Evolutionary conservation across 2,113 vertebrate species (phyloP).

Genomic region (Crotalus viridis): DNA sequence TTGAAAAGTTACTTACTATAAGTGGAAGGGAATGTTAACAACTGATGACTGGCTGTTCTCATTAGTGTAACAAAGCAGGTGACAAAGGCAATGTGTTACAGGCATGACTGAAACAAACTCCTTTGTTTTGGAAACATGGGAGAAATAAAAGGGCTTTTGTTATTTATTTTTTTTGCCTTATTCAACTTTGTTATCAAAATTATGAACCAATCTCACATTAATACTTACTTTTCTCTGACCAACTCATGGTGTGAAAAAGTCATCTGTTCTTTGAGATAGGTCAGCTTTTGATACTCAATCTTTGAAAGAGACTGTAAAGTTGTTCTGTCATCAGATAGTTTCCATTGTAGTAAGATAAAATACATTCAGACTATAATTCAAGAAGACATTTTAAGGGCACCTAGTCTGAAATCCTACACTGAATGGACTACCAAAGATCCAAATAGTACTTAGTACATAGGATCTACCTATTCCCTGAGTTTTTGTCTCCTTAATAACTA

Average conservation of each 20-base stretch:
- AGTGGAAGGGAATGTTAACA: slow-evolving; percentile 22
- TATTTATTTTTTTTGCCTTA: neutral
- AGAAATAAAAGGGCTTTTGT: neutral
- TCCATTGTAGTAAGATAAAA: neutral
- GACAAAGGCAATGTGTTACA: slow-evolving; percentile 15
- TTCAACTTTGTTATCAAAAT: fast-evolving
- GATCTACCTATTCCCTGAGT: neutral
- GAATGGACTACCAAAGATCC: neutral
- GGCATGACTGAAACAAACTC: neutral
- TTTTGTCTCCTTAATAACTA: neutral
- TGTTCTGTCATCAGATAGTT: neutral
- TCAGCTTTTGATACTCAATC: neutral
- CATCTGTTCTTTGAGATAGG: neutral
- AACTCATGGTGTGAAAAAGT: neutral
- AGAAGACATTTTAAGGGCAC: neutral
- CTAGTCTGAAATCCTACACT: neutral
- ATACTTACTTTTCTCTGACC: fast-evolving
- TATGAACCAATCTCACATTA: neutral
- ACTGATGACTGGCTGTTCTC: slow-evolving; percentile 6
- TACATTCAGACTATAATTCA: neutral
- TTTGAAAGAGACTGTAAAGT: neutral
- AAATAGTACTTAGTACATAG: neutral
- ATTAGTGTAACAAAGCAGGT: slow-evolving; percentile 24
- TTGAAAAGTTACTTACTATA: slow-evolving; percentile 14
- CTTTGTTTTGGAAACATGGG: slow-evolving; percentile 8